These are phyloP conservation scores for Styela clava DNA, from an alignment of 23 tunicate species.

Conservation along the genomic window DNA sequence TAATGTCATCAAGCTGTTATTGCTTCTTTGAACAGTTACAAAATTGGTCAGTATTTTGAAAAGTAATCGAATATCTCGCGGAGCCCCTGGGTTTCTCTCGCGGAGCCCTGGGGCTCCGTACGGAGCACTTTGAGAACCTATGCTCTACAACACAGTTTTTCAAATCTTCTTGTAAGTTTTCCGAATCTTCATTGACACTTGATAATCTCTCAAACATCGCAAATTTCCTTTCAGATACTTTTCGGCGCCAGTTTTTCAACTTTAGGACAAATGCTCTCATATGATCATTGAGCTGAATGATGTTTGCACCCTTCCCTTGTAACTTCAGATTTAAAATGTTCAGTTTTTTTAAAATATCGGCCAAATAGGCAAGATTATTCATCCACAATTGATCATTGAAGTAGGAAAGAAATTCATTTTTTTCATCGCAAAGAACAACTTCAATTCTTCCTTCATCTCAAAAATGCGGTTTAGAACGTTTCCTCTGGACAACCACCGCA, in stretches of 20 bases:
- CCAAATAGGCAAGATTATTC: conserved; percentile 50
- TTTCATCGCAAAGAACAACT: conserved; percentile 37
- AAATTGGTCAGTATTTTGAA: too few relatives aligned
- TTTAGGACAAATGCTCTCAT: conserved; percentile 34
- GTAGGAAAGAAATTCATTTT: conserved; percentile 30
- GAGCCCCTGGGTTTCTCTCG: too few relatives aligned
- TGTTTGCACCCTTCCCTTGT: conserved; percentile 48
- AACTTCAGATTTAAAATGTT: conserved; percentile 52
- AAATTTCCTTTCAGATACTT: conserved; percentile 28
- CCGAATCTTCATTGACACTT: neutral
- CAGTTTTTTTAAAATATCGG: conserved; percentile 62
- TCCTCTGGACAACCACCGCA: conserved; percentile 59
- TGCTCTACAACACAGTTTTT: neutral
- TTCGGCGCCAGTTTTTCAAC: conserved; percentile 41
- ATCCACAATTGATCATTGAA: conserved; percentile 56
- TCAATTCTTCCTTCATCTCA: conserved; percentile 36
- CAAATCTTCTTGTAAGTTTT: neutral
- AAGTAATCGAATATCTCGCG: too few relatives aligned
- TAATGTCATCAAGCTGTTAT: too few relatives aligned
- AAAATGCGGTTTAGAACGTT: conserved; percentile 53
- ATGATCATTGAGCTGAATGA: conserved; percentile 27
- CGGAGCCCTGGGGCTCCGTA: too few relatives aligned
- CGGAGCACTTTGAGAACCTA: too few relatives aligned
- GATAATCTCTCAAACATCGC: conserved; percentile 2
- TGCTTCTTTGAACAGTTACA: too few relatives aligned